phyloP scores from a whole-genome alignment of 2,797 vertebrate genomes.

The Tarsius wallacei region DNA sequence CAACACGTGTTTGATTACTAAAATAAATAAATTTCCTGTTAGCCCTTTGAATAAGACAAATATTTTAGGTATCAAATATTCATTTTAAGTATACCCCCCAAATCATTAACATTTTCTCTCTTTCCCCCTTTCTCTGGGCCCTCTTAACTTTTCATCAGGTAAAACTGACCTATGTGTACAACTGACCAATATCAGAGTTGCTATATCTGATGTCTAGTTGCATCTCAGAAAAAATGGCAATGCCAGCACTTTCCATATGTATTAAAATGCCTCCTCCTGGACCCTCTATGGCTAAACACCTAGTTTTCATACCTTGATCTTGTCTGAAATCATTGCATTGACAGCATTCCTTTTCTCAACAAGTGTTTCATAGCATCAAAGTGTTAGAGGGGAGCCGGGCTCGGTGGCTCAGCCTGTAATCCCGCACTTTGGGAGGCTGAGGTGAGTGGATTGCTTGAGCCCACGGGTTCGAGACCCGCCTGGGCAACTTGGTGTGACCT shows the following conservation, averaged over 20 bases:
- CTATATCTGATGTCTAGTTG: neutral
- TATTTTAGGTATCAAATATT: neutral
- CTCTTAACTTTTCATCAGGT: neutral
- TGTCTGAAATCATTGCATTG: neutral
- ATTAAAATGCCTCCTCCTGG: neutral
- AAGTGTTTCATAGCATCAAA: slow-evolving; percentile 20
- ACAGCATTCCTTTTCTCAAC: slow-evolving; percentile 35
- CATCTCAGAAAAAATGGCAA: neutral
- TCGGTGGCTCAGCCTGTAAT: no score
- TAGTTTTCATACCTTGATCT: neutral
- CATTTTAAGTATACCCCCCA: neutral
- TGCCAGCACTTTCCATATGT: neutral
- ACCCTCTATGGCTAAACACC: neutral
- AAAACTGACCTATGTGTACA: neutral
- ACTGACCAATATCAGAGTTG: neutral
- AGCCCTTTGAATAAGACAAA: slow-evolving; percentile 3
- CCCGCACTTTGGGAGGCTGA: no score
- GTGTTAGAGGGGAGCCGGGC: no score
- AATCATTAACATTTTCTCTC: neutral
- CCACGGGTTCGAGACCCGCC: no score
- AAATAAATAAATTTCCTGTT: neutral
- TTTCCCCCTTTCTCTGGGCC: neutral
- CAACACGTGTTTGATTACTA: neutral
- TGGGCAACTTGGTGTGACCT: no score
- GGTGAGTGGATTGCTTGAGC: no score